Base-by-base conservation (phyloP, 2,888 invertebrate genomes). In the Drosophila prolongata region DNA sequence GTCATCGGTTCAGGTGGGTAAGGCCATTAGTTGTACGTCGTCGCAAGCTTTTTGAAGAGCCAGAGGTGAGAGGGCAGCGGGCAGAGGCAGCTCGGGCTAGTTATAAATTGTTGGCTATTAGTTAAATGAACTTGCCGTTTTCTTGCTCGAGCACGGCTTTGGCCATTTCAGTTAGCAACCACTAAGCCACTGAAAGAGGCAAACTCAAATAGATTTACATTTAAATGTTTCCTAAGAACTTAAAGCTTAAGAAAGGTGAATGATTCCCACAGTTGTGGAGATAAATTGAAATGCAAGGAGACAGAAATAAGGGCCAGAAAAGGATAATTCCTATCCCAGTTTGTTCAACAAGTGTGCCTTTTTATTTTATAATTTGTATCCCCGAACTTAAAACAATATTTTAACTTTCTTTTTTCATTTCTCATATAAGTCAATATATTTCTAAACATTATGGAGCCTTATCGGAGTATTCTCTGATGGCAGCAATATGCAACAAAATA, bases 71-170 rank as follows among this genome's bases (percentile, higher is more conserved):
- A 37, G 44, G 53, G 24, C 50, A 30, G 30, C 27, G 44, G 53
- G 27, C 50, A 30, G 30, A 24, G 24, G 24, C 30, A 62, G 52
- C 60, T 62, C 46, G 44, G 42, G 67, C 68, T 65, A 75, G 89
- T 76, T 83, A 83, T 83, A 83, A 88, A 83, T 88, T 88, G 83
- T 86, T 83, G 84, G 89, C 83, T 88, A 88, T 83, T 83, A 88
- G 89, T 83, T 83, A 86, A 83, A 88, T 86, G 89, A 83, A 83
- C 83, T 87, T 88, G 84, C 68, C 76, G 80, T 72, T 74, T 69
- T 73, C 70, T 53, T 38, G 47, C 44, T 62, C 54, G 64, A 76
- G 81, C 60, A 61, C 70, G 61, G 59, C 59, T 73, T 62, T 38
- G 64, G 56, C 44, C 76, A 69, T 78, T 78, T 71, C 38, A 71